These are phyloP conservation scores for Sciaenops ocellatus DNA, from an alignment of 2,797 vertebrate genomes.

Conservation along the genomic window DNA sequence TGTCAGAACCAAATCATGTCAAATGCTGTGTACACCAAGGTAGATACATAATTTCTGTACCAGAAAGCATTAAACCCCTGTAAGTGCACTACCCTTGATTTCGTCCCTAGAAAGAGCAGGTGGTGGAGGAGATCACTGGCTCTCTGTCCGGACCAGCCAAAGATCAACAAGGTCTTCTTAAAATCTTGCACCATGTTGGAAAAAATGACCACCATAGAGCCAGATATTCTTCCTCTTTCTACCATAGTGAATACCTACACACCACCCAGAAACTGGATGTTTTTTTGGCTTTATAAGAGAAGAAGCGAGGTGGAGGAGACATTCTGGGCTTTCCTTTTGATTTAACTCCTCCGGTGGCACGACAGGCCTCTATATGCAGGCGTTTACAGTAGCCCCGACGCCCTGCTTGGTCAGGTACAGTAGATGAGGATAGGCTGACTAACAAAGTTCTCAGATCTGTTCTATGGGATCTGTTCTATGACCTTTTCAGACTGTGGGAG, in stretches of 20 bases:
- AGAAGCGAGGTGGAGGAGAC: constrained; percentile 37
- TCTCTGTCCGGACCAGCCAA: no score
- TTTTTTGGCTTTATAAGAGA: constrained; percentile 39
- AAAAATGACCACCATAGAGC: neutral
- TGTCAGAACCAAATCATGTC: neutral
- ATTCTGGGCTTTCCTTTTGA: constrained; percentile 59
- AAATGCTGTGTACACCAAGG: neutral
- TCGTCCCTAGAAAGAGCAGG: neutral
- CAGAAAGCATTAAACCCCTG: neutral
- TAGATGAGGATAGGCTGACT: constrained; percentile 47
- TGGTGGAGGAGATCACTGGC: no score
- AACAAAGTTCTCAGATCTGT: constrained; percentile 32
- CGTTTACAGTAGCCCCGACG: constrained; percentile 29
- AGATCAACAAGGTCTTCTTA: no score
- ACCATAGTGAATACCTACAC: constrained; percentile 23
- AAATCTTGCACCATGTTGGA: neutral
- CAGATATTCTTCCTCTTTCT: constrained; percentile 12
- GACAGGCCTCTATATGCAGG: constrained; percentile 40
- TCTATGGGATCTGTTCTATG: constrained; percentile 32
- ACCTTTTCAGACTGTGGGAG: constrained; percentile 51
- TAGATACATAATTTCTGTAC: neutral
- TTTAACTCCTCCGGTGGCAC: constrained; percentile 53
- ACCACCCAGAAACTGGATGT: constrained; percentile 28
- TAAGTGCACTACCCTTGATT: neutral
- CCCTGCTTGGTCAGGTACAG: constrained; percentile 46